Percentiles rank a stretch among this genome's conserved stretches.
Conservation (phyloP, 2,113 vertebrate genomes). For the Corythaixoides concolor region DNA sequence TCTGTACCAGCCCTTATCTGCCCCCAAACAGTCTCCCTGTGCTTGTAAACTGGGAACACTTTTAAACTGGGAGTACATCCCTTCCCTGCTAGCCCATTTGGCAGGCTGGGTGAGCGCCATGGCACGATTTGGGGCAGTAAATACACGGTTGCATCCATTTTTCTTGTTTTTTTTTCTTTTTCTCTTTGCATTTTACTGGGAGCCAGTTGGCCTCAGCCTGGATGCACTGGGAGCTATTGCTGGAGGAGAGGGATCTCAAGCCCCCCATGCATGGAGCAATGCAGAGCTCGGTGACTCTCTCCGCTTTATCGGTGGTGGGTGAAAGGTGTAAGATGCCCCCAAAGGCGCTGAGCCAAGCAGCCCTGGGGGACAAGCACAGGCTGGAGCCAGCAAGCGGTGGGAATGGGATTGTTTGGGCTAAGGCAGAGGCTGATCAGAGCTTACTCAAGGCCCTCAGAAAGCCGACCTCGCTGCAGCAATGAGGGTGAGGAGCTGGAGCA, state of each 20-base stretch:
- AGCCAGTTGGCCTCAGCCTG: background rate
- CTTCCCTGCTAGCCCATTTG: background rate
- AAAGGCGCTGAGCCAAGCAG: background rate
- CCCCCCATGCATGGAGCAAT: accelerated
- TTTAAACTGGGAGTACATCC: background rate
- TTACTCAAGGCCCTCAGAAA: slow-evolving; percentile 6
- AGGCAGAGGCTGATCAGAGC: background rate
- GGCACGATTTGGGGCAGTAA: background rate
- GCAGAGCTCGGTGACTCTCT: background rate
- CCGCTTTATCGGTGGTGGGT: background rate
- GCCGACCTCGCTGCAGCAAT: background rate
- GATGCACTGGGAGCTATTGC: background rate
- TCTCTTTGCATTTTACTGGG: background rate
- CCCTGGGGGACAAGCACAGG: background rate
- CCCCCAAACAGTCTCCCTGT: background rate
- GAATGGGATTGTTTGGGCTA: slow-evolving; percentile 15
- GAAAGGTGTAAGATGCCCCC: background rate
- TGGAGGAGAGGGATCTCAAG: background rate
- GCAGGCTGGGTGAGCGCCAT: background rate
- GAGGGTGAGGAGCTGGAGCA: background rate
- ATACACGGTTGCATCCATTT: accelerated
- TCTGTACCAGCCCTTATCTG: background rate
- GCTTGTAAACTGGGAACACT: background rate
- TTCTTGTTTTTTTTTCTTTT: background rate
- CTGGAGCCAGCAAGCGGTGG: background rate